Conservation (phyloP, 1,140 invertebrate species). For the Drosophila quadrilineata region DNA sequence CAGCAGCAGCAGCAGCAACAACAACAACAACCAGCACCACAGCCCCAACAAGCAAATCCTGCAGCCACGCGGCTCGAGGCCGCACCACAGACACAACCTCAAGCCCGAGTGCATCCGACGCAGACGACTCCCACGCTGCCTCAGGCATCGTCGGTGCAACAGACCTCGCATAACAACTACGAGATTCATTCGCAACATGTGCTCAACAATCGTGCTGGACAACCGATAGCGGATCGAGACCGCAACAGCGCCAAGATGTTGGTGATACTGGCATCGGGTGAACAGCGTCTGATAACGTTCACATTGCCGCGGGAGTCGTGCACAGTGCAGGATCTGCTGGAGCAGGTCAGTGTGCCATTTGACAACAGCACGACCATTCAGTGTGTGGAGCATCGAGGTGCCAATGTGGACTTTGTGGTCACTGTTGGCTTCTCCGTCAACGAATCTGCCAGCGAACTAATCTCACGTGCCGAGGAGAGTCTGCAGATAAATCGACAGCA, state of each 20-base stretch:
- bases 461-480: constrained; percentile 75
- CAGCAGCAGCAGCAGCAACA: constrained; percentile 21
- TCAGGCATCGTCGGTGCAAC: constrained; percentile 63
- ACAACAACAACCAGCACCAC: not conserved
- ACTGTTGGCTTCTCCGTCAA: constrained; percentile 83
- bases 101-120: constrained; percentile 11
- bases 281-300: constrained; percentile 90
- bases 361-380: constrained; percentile 86
- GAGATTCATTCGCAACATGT: constrained; percentile 79
- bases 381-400: constrained; percentile 86
- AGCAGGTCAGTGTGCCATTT: constrained; percentile 87
- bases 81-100: constrained; percentile 7
- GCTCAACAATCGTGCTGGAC: constrained; percentile 65
- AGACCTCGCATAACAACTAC: constrained; percentile 77
- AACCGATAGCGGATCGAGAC: constrained; percentile 69
- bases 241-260: constrained; percentile 88
- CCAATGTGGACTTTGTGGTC: constrained; percentile 89
- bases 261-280: constrained; percentile 87
- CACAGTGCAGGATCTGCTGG: constrained; percentile 89
- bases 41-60: constrained; percentile 33
- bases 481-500: constrained; percentile 71
- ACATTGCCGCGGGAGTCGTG: constrained; percentile 89
- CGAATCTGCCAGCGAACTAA: constrained; percentile 73
- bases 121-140: not conserved
- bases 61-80: not conserved